Base-by-base conservation (phyloP, 2,888 invertebrate species). In the Sinhomidia bicolor region DNA sequence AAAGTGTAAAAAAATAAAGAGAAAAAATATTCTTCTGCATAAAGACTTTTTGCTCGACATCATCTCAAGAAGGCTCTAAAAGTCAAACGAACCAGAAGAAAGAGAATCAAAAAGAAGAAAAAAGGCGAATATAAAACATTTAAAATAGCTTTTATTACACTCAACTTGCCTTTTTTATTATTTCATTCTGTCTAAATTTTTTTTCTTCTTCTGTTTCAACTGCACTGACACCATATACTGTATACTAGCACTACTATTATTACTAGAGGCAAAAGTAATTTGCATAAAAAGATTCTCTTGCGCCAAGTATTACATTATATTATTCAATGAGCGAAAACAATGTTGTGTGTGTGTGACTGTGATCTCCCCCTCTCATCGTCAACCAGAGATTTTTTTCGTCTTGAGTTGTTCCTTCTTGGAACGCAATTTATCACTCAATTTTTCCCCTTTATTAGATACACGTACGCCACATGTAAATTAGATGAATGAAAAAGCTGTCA, bases 341-440 rank as follows among this genome's bases (percentile, higher is more conserved):
- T 78, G 20, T 9, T 60, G 60, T 60, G 20, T 54, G 41, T 47
- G 44, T n/a, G n/a, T n/a, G n/a, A n/a, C n/a, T n/a, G n/a, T n/a
- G 54, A 78, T 78, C 78, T 78, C 71, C 71, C 71, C 71, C n/a
- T 51, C 51, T 54, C 41, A 20, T 82, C 47, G 54, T 76, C 57
- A 17, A 14, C 44, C 71, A 23, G 51, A 12, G 47, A 36, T 51
- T 68, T 65, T 85, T 47, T 84, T 76, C 23, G n/a, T 78, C 78
- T 78, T 54, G 54, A 78, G 54, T 32, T 78, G 17, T 32, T 74
- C 57, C 26, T 74, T 74, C 60, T 60, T 84, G 47, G 84, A 84
- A 84, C 47, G 36, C 76, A 84, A 84, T 84, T 84, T 84, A 84
- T 84, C 84, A 84, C 76, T 84, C 76, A 76, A 83, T 62, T 83